phyloP scores from a whole-genome alignment of 2,113 vertebrate species.

The Pipra filicauda region DNA sequence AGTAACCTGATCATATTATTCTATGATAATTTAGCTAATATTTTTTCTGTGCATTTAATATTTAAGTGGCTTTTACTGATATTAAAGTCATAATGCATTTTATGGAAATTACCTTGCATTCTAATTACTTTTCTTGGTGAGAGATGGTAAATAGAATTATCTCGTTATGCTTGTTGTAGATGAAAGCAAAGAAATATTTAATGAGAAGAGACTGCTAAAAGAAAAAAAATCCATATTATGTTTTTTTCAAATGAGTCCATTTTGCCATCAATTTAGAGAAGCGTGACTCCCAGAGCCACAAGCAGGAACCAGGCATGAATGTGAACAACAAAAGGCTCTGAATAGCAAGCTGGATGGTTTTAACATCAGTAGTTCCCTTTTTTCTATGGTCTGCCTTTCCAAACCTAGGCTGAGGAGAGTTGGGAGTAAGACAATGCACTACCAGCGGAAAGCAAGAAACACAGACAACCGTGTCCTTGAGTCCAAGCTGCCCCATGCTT shows the following conservation, averaged over 20 bases:
- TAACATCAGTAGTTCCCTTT: background rate
- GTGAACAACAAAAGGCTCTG: background rate
- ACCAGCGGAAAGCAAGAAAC: background rate
- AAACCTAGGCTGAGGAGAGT: background rate
- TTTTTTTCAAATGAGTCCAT: background rate
- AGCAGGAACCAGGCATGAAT: background rate
- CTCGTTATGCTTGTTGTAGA: background rate
- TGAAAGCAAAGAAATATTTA: background rate
- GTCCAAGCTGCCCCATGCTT: background rate
- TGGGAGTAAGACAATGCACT: background rate
- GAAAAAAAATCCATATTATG: background rate
- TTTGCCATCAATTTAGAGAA: background rate
- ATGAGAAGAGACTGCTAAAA: background rate
- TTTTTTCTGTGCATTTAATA: slow-evolving; percentile 77
- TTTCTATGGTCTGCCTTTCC: background rate
- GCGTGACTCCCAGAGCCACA: rapidly evolving
- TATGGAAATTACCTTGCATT: slow-evolving; percentile 66
- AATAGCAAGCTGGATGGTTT: background rate
- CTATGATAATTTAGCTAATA: slow-evolving; percentile 80
- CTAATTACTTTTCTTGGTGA: slow-evolving; percentile 70
- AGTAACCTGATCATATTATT: slow-evolving; percentile 78
- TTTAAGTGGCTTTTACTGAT: slow-evolving; percentile 76
- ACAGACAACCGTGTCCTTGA: background rate
- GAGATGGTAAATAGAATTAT: background rate
- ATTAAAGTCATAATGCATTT: slow-evolving; percentile 79